Conservation (phyloP, 2,797 vertebrate species). For the Hypotaenidia philippensis region DNA sequence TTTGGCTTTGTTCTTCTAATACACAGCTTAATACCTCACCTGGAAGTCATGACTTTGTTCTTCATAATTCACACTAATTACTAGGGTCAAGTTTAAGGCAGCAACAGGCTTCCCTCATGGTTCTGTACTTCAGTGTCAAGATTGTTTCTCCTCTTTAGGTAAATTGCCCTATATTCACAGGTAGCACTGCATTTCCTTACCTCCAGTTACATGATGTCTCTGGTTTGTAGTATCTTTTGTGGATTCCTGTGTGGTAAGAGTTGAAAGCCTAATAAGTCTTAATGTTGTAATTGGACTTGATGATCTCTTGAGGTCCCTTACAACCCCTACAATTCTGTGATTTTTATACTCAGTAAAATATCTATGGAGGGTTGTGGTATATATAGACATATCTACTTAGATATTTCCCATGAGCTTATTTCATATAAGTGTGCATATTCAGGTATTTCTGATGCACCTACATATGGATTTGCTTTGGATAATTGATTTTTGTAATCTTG, state of each 20-base stretch:
- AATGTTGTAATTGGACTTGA: too few species aligned
- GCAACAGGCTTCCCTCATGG: background rate
- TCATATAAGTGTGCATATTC: background rate
- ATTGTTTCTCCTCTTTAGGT: background rate
- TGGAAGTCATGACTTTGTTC: background rate
- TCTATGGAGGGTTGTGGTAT: rapidly evolving
- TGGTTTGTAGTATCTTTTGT: background rate
- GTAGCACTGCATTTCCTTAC: background rate
- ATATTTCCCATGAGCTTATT: background rate
- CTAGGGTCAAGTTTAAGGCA: background rate
- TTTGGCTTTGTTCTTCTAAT: background rate
- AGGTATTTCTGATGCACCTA: background rate
- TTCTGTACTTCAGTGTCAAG: background rate
- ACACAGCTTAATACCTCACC: background rate
- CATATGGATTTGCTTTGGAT: background rate
- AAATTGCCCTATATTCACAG: background rate
- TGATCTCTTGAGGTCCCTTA: too few species aligned
- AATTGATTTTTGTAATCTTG: background rate
- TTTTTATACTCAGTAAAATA: background rate
- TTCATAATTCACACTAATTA: background rate
- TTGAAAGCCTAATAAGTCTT: background rate
- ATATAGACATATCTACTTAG: background rate
- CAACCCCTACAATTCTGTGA: too few species aligned
- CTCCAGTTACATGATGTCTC: background rate
- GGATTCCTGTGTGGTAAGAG: background rate